These are phyloP conservation scores for Trissolcus basalis DNA, from an alignment of 1,140 invertebrate species.

Conservation along the genomic window DNA sequence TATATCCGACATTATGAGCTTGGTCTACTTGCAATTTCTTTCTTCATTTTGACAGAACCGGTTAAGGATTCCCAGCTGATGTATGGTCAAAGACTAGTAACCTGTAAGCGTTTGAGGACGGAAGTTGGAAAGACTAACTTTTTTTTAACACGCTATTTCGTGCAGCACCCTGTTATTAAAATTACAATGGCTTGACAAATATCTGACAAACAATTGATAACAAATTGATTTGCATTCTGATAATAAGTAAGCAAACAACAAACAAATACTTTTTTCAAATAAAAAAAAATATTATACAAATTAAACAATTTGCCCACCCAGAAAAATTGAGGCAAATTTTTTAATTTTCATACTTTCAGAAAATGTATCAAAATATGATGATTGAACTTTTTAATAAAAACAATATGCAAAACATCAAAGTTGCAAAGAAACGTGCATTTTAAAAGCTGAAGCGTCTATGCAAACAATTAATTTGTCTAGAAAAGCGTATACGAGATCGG, in stretches of 20 bases:
- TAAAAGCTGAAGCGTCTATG: conserved; percentile 2
- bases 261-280: too few relatives aligned
- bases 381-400: too few relatives aligned
- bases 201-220: neutral
- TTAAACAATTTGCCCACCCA: too few relatives aligned
- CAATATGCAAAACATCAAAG: too few relatives aligned
- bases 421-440: too few relatives aligned
- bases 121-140: conserved; percentile 59
- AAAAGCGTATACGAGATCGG: too few relatives aligned
- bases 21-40: conserved; percentile 53
- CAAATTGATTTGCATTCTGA: neutral
- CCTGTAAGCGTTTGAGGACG: conserved; percentile 50
- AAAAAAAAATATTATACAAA: too few relatives aligned
- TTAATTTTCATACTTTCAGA: too few relatives aligned
- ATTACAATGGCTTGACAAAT: conserved; percentile 7
- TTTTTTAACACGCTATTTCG: conserved; percentile 61
- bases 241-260: too few relatives aligned
- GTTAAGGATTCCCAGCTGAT: conserved; percentile 56
- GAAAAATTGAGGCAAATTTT: too few relatives aligned
- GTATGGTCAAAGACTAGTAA: conserved; percentile 46
- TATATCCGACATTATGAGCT: conserved; percentile 56
- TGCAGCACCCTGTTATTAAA: conserved; percentile 21
- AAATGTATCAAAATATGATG: too few relatives aligned
- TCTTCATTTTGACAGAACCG: conserved; percentile 57
- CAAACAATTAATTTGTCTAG: conserved; percentile 3